Evolutionary conservation across 2,113 vertebrate species (phyloP), one percentile per base, ranked within the genome.

Genomic region (Chitala chitala): DNA sequence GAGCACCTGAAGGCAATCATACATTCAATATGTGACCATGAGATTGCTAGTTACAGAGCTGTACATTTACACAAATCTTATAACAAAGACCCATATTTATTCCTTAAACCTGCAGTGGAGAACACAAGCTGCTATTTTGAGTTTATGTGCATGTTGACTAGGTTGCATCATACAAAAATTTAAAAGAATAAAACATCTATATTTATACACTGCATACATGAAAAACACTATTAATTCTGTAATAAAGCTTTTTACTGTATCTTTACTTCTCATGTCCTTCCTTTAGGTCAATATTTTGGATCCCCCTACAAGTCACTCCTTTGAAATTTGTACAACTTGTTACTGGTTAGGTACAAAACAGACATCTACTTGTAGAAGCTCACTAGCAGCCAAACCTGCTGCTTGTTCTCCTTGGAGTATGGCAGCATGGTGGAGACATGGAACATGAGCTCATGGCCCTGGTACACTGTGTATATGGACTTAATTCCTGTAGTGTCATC

Each of bases 381-480:
- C n/a, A n/a, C n/a, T n/a, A n/a, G 38, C 80, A 66, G 38, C 75
- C 51, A 0, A 82, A 97, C 97, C 94, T 98, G 96, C 80, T 99
- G 97, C 75, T 93, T 98, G 87, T 99, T 99, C 81, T 99, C 97
- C 89, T 94, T 99, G 65, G 97, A 99, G 82, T 99, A 98, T 0
- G 97, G 97, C 77, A 99, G 82, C 96, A 99, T 94, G 76, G 97
- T 99, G 73, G 97, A 98, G 76, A 98, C 94, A 3, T 99, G 97
- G 82, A 98, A 99, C 96, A 99, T 98, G 83, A 98, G 94, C 89
- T 99, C 96, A 54, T 98, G 97, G 69, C 97, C 96, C 87, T 99
- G 95, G 87, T 98, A 99, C 78, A 98, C 90, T 0, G 96, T 99
- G 85, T 98, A 98, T 84, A 98, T 92, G 71, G 97, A 98, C 78